Evolutionary conservation across 2,113 vertebrate species (phyloP), one percentile per base, ranked within the genome.

Genomic region (Lipophrys pholis): DNA sequence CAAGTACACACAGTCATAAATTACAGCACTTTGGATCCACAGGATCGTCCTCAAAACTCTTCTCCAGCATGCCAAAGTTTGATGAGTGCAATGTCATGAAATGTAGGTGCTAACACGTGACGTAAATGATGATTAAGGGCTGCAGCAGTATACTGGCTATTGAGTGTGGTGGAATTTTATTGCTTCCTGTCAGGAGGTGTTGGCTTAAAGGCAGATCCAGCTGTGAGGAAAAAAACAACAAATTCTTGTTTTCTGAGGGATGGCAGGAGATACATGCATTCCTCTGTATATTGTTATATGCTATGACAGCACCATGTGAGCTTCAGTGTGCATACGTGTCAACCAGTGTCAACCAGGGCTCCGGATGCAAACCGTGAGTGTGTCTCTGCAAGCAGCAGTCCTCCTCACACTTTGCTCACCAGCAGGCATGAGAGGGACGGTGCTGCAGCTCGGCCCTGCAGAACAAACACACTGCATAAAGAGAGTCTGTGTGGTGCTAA

Each of bases 391-490:
- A 41, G 58, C 54, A 16, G 58, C 30, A 14, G 59, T 8, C 7
- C 43, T 68, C 60, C 53, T 73, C 58, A 63, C 53, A 51, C 50
- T 69, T 56, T 50, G 16, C 69, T 76, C 55, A 54, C 21, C n/a
- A 39, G 69, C 0, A 7, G 46, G 61, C 54, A 48, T 0, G 59
- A 7, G 63, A 7, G 16, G 42, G 52, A 63, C 1, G 46, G 68
- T 35, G 66, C 64, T 17, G 73, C 58, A 53, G 76, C 64, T 61
- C 6, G 30, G 61, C 57, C 63, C 65, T 73, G 53, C 78, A 82
- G 77, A 83, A 83, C 78, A 80, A 87, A 88, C 82, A 81, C 45
- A 41, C 53, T 17, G 64, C 81, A 85, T 87, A 75, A 85, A 84
- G 78, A 58, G 63, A 63, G 76, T 62, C 85, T 87, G 73, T 84